Percentiles rank a stretch among this genome's conserved stretches.
Evolutionary conservation across 2,113 vertebrate genomes (phyloP).

Genomic region (Petroica traversi): DNA sequence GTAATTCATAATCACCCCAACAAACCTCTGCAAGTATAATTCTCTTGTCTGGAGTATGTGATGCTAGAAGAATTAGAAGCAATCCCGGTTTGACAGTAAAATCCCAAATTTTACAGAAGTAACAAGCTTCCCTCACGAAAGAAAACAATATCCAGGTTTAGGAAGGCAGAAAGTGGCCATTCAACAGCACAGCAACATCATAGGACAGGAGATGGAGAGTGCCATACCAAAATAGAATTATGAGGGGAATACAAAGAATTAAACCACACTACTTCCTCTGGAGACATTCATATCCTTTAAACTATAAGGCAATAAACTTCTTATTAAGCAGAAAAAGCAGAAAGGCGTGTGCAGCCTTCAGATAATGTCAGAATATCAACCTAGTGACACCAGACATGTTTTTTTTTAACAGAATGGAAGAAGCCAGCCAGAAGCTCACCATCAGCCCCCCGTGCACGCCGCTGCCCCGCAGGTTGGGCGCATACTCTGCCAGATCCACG

Average conservation of each 20-base stretch:
- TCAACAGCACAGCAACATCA: not conserved
- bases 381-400: not conserved
- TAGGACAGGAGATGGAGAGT: not conserved
- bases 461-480: slow-evolving; percentile 94
- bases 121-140: not conserved
- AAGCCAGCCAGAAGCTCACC: slow-evolving; percentile 70
- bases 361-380: not conserved
- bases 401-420: not conserved
- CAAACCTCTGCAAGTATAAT: not conserved
- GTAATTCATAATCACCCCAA: not conserved
- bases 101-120: not conserved
- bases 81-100: not conserved
- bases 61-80: not conserved
- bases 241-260: not conserved
- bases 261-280: not conserved
- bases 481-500: slow-evolving; percentile 93
- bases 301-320: not conserved
- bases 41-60: not conserved
- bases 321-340: not conserved
- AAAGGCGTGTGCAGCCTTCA: not conserved
- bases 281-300: not conserved
- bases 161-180: not conserved
- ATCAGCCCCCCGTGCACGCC: slow-evolving; percentile 96
- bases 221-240: not conserved
- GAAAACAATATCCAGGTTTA: not conserved